phyloP scores from a whole-genome alignment of 2,113 vertebrate species.

The Murina feae region DNA sequence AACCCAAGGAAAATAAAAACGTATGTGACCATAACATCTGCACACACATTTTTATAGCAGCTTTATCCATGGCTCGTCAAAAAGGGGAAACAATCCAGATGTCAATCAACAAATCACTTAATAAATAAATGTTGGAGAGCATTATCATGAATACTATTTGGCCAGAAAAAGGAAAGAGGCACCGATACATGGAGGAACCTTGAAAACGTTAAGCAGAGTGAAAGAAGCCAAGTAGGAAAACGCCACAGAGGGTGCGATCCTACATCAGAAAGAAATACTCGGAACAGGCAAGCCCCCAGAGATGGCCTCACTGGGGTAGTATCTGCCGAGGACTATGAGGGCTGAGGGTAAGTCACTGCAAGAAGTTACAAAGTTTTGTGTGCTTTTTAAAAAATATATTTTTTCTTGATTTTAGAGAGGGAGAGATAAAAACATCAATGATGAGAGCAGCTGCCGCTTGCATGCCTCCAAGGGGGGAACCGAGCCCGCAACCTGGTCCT shows the following conservation, averaged over 20 bases:
- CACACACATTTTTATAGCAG: background rate
- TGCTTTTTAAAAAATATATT: too few relatives aligned
- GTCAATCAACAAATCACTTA: background rate
- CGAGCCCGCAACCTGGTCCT: too few relatives aligned
- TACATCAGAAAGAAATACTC: background rate
- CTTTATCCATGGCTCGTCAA: background rate
- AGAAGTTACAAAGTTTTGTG: too few relatives aligned
- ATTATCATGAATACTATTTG: background rate
- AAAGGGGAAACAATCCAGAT: background rate
- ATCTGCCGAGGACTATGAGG: background rate
- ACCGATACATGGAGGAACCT: accelerated
- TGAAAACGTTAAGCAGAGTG: background rate
- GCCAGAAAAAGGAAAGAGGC: background rate
- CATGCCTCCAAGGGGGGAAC: too few relatives aligned
- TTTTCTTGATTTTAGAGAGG: too few relatives aligned
- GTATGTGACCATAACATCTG: background rate
- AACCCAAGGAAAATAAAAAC: background rate
- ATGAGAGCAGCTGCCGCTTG: too few relatives aligned
- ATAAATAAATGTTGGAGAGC: background rate
- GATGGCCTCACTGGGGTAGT: background rate
- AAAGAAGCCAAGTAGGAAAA: background rate
- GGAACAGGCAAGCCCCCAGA: background rate
- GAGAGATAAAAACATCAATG: too few relatives aligned
- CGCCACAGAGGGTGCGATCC: too few relatives aligned
- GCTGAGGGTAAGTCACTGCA: background rate